Evolutionary conservation across 2,888 invertebrate genomes (phyloP).

Genomic region (Terebella lapidaria): DNA sequence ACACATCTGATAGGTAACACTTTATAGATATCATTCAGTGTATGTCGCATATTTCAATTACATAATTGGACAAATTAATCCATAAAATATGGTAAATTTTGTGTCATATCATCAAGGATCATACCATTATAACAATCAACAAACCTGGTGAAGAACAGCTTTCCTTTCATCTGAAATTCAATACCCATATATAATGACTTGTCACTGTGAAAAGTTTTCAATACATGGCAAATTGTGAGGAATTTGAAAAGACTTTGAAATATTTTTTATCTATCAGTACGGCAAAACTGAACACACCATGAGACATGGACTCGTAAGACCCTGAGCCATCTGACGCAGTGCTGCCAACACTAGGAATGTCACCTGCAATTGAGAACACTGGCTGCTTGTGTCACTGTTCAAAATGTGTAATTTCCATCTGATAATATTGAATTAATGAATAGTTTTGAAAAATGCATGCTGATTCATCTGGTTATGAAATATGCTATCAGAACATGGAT

Average conservation of each 20-base stretch:
- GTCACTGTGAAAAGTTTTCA: neutral
- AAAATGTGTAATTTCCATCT: too few relatives aligned
- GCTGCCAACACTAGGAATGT: constrained; percentile 18
- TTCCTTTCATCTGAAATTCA: constrained; percentile 53
- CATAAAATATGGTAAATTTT: neutral
- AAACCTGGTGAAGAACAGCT: constrained; percentile 58
- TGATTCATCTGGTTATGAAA: too few relatives aligned
- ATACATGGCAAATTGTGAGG: neutral
- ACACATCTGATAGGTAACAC: constrained; percentile 56
- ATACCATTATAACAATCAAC: too few relatives aligned
- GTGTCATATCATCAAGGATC: too few relatives aligned
- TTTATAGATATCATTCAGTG: neutral
- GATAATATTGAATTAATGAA: too few relatives aligned
- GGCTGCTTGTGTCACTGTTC: too few relatives aligned
- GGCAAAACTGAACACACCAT: neutral
- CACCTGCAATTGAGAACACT: constrained; percentile 10
- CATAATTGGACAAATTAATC: neutral
- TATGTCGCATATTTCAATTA: neutral
- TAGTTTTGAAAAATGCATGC: too few relatives aligned
- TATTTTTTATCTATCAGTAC: neutral
- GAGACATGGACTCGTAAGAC: constrained; percentile 16
- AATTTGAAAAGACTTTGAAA: neutral
- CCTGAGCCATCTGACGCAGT: constrained; percentile 13
- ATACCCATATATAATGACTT: neutral
- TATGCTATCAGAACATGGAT: neutral